These are phyloP conservation scores for Ganaspis brasiliensis DNA, from an alignment of 2,888 invertebrate species.

Conservation along the genomic window DNA sequence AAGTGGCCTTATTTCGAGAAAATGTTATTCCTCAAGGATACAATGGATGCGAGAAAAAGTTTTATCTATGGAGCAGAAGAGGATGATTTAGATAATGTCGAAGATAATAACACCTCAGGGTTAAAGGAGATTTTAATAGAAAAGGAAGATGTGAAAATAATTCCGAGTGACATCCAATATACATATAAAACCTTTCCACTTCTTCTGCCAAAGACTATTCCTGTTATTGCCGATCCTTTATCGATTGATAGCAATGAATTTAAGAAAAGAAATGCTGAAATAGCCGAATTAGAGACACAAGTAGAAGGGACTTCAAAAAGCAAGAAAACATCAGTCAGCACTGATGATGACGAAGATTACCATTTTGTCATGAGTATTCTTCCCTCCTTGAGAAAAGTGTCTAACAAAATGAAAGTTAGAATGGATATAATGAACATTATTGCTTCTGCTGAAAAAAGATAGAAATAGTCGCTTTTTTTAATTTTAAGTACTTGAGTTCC, in stretches of 20 bases:
- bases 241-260: neutral
- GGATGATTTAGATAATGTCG: neutral
- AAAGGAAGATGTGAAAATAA: neutral
- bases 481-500: neutral
- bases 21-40: constrained; percentile 27
- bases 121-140: neutral
- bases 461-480: neutral
- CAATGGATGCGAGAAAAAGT: constrained; percentile 38
- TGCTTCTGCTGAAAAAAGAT: constrained; percentile 1
- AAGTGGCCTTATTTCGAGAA: constrained; percentile 39
- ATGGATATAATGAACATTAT: constrained; percentile 37
- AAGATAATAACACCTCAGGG: neutral
- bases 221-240: neutral
- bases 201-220: neutral
- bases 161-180: neutral
- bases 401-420: constrained; percentile 32
- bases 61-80: constrained; percentile 20
- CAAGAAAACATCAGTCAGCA: neutral
- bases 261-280: neutral
- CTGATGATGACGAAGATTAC: constrained; percentile 27
- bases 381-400: constrained; percentile 16
- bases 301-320: neutral
- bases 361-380: constrained; percentile 39
- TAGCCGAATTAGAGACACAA: neutral
- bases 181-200: neutral